phyloP scores from a whole-genome alignment of 1,140 invertebrate species.

The Octopus bimaculoides region DNA sequence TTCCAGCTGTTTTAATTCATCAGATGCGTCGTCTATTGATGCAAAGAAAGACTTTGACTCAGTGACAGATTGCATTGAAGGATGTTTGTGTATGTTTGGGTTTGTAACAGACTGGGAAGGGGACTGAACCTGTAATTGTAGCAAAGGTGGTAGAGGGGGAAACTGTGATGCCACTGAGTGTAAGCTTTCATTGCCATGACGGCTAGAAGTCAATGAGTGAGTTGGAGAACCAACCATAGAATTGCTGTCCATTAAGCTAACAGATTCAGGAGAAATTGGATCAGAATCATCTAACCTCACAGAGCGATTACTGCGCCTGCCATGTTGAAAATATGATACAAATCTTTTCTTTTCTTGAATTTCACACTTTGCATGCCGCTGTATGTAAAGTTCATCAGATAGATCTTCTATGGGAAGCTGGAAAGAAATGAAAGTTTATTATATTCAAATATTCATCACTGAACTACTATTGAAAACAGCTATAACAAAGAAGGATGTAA shows the following conservation, averaged over 20 bases:
- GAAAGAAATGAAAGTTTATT: slow-evolving; percentile 14
- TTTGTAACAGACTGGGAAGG: too few relatives aligned
- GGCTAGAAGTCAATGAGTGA: slow-evolving; percentile 12
- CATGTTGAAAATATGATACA: slow-evolving; percentile 67
- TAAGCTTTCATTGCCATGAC: too few relatives aligned
- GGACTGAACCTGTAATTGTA: background rate
- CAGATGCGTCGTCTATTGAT: background rate
- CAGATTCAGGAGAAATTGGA: slow-evolving; percentile 22
- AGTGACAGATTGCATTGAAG: too few relatives aligned
- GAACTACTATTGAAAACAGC: background rate
- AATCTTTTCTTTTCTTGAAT: slow-evolving; percentile 76
- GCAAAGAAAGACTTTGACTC: too few relatives aligned
- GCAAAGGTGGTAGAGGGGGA: background rate
- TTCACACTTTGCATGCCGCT: slow-evolving; percentile 74
- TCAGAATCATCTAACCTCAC: slow-evolving; percentile 25
- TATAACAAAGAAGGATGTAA: background rate
- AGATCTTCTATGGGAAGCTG: slow-evolving; percentile 70
- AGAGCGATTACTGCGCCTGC: slow-evolving; percentile 62
- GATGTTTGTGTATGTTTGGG: too few relatives aligned
- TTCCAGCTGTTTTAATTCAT: background rate
- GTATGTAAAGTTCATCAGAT: slow-evolving; percentile 68
- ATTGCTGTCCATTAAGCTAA: slow-evolving; percentile 8
- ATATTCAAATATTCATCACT: background rate
- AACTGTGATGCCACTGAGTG: background rate
- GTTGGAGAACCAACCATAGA: slow-evolving; percentile 11